Conservation (phyloP, 2,797 vertebrate species). For the Mormyrops attenuatus region DNA sequence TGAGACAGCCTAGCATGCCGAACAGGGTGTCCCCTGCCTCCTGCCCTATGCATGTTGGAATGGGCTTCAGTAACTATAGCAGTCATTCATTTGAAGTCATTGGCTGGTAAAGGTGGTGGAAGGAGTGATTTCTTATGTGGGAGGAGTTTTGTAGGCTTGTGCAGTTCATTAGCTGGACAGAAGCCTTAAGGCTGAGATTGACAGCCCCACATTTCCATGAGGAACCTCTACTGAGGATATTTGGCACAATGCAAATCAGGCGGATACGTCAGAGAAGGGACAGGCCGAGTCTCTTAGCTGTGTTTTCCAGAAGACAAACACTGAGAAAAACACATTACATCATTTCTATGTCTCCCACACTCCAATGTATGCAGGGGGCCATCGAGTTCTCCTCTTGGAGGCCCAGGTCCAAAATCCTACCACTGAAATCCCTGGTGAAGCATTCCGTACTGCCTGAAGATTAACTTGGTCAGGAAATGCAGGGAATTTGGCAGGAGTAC, state of each 20-base stretch:
- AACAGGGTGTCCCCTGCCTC: background rate
- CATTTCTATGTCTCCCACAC: background rate
- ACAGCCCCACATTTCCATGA: slow-evolving; percentile 2
- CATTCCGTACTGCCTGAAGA: background rate
- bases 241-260: background rate
- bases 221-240: background rate
- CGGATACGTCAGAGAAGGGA: background rate
- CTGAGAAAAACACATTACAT: background rate
- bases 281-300: slow-evolving; percentile 28
- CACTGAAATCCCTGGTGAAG: background rate
- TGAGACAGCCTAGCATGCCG: background rate
- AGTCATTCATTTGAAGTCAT: background rate
- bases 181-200: slow-evolving; percentile 50
- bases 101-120: background rate
- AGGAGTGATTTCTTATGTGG: slow-evolving; percentile 30
- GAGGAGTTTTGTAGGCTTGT: slow-evolving; percentile 30
- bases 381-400: background rate
- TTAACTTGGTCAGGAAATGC: background rate
- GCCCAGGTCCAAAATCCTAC: background rate
- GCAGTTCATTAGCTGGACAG: slow-evolving; percentile 25
- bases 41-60: background rate
- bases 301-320: background rate
- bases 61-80: background rate
- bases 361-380: background rate
- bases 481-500: background rate